Evolutionary conservation across 1,140 invertebrate species (phyloP).

Genomic region (Caerostris darwini): DNA sequence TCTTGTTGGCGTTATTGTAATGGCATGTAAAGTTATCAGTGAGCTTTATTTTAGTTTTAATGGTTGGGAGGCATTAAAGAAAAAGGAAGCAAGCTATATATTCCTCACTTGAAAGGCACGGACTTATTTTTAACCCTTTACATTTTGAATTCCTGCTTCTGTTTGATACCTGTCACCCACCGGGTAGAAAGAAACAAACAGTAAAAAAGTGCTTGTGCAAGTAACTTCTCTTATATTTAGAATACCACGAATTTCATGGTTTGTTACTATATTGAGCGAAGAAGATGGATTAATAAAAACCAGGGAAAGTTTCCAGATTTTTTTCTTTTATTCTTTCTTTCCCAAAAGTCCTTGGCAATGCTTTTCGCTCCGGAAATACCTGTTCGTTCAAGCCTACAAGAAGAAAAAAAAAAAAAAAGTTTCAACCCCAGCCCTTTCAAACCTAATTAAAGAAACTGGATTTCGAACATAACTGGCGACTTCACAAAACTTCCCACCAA

Average conservation of each 20-base stretch:
- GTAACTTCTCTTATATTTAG: not conserved
- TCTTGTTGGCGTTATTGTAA: too few relatives aligned
- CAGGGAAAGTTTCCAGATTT: conserved; percentile 11
- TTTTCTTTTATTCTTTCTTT: too few relatives aligned
- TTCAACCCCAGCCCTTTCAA: conserved; percentile 4
- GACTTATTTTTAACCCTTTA: too few relatives aligned
- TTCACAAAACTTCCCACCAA: not conserved
- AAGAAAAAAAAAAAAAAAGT: not conserved
- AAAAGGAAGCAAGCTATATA: too few relatives aligned
- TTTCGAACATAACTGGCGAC: conserved; percentile 4
- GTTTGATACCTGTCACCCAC: too few relatives aligned
- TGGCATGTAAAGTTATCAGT: too few relatives aligned
- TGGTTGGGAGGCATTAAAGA: too few relatives aligned
- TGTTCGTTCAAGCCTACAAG: conserved; percentile 7
- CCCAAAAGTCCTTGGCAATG: conserved; percentile 8
- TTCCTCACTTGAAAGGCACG: too few relatives aligned
- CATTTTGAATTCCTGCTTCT: too few relatives aligned
- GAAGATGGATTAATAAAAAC: not conserved
- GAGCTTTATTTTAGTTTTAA: too few relatives aligned
- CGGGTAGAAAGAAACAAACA: not conserved
- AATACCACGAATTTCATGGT: not conserved
- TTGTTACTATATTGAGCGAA: conserved; percentile 7
- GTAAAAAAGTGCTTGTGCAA: not conserved
- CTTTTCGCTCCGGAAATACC: conserved; percentile 2
- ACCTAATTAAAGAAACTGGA: conserved; percentile 42